Conservation (phyloP, 2,113 vertebrate species). For the Crotalus horridus region DNA sequence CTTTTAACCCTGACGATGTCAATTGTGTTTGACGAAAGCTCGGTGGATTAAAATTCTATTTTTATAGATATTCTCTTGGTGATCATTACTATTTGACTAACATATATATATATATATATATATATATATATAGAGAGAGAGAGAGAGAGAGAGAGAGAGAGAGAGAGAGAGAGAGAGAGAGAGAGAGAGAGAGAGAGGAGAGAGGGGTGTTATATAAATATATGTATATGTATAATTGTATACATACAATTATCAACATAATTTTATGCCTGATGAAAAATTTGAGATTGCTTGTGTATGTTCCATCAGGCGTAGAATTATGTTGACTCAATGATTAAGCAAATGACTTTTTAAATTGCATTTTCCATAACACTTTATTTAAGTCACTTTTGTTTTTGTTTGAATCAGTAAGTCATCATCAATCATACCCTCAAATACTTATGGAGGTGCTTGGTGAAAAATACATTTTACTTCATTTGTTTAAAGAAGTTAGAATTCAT, state of each 20-base stretch:
- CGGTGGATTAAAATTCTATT: too few relatives aligned
- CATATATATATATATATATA: too few relatives aligned
- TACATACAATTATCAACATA: not conserved
- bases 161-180: too few relatives aligned
- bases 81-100: too few relatives aligned
- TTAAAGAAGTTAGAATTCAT: not conserved
- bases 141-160: too few relatives aligned
- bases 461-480: not conserved
- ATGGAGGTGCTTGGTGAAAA: not conserved
- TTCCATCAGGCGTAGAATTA: not conserved
- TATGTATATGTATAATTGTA: not conserved
- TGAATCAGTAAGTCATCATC: conserved; percentile 4
- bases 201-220: not conserved
- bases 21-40: too few relatives aligned
- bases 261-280: not conserved
- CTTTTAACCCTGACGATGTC: too few relatives aligned
- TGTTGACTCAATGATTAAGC: conserved; percentile 4
- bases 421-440: not conserved
- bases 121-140: too few relatives aligned
- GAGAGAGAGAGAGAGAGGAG: too few relatives aligned
- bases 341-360: conserved; percentile 15
- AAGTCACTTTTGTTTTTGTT: conserved; percentile 1
- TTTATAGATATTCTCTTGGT: too few relatives aligned
- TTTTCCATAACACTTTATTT: not conserved
- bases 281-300: not conserved